Conservation (phyloP, 2,888 invertebrate species). For the Panorpa germanica region DNA sequence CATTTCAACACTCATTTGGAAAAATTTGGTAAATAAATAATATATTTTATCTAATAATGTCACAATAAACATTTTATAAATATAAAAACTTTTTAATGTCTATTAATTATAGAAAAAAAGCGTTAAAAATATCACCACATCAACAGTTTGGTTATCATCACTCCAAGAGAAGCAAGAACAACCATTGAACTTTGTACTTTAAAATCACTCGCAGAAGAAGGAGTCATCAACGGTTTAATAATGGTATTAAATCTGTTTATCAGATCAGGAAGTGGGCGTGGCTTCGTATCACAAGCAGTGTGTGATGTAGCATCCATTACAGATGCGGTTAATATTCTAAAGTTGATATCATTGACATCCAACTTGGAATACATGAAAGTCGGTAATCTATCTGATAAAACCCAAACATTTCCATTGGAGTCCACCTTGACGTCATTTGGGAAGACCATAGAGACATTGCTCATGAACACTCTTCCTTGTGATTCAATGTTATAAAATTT, state of each 20-base stretch:
- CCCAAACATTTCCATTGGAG: slow-evolving; percentile 48
- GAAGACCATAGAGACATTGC: slow-evolving; percentile 50
- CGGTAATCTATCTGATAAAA: slow-evolving; percentile 51
- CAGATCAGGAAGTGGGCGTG: slow-evolving; percentile 32
- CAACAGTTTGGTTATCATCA: background rate
- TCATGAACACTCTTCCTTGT: slow-evolving; percentile 53
- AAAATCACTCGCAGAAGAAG: background rate
- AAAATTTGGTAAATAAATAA: too few species aligned
- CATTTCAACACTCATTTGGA: too few species aligned
- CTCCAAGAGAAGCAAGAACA: background rate
- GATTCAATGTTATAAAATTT: slow-evolving; percentile 45
- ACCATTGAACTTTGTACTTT: background rate
- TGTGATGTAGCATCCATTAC: slow-evolving; percentile 49
- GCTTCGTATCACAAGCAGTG: slow-evolving; percentile 47
- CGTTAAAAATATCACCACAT: background rate
- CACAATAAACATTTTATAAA: too few species aligned
- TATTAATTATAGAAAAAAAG: too few species aligned
- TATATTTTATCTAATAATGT: too few species aligned
- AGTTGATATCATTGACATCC: slow-evolving; percentile 43
- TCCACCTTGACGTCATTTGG: slow-evolving; percentile 66
- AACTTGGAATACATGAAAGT: slow-evolving; percentile 46
- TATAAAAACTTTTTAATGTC: too few species aligned
- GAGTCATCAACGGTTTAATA: slow-evolving; percentile 14
- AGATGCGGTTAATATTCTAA: slow-evolving; percentile 46
- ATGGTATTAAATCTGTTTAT: slow-evolving; percentile 32